Base-by-base conservation (phyloP, 2,888 invertebrate species). In the Pristionchus maxplancki region DNA sequence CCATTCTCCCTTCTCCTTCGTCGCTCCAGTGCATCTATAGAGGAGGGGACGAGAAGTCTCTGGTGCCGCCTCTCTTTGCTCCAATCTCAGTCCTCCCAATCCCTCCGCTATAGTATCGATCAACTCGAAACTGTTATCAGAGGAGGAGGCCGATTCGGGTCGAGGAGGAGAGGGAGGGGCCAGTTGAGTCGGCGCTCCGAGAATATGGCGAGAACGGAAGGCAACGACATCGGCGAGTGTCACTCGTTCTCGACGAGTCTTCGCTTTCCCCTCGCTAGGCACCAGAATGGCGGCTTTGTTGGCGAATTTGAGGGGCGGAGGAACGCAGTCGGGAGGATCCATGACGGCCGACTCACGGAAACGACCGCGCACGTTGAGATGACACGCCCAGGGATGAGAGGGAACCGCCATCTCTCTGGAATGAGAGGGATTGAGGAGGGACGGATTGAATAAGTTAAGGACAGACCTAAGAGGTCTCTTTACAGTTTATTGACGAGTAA, bases 1-100 rank as follows among this genome's bases (percentile, higher is more conserved):
- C 34, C 44, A 83, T 24, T 40, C 44, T n/a, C 78, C 78, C 34
- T 58, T 83, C 31, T 83, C 24, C 82, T 83, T 83, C n/a, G 34
- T 34, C 0, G 8, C 53, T 28, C 44, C 82, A 53, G 53, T 50
- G n/a, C 28, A 31, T 24, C 82, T 53, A 34, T 78, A 78, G 78
- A 78, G 78, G 0, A 78, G 37, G 28, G 78, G 78, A 78, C 44
- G 0, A 78, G 37, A 13, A 48, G 78, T 40, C 78, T n/a, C 44
- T n/a, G 78, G 13, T 34, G 31, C 3, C 8, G 40, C 78, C 0
- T n/a, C 34, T 78, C 78, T 58, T 8, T 58, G 44, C 78, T 78
- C 44, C 13, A 44, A 28, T 6, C 13, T 48, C n/a, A 83, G 20
- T 50, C 82, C 53, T 1, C 53, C 82, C 53, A 53, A 1, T 13